Percentiles rank a stretch among this genome's conserved stretches.
Evolutionary conservation across 2,888 invertebrate genomes (phyloP).

Genomic region (Hylaea fasciaria): DNA sequence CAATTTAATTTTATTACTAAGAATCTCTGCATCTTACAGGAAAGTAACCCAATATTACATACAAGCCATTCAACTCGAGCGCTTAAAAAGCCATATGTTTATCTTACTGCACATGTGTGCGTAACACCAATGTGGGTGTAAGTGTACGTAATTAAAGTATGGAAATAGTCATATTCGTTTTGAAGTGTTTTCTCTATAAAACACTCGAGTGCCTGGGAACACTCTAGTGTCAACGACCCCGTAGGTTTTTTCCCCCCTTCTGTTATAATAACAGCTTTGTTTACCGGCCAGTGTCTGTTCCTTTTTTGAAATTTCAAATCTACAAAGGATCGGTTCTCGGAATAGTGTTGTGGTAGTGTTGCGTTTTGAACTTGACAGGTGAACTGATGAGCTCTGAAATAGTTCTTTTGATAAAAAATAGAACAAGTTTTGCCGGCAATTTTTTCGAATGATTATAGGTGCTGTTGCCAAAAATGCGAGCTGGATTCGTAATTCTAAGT

Average conservation of each 20-base stretch:
- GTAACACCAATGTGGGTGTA: constrained; percentile 65
- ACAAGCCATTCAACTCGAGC: constrained; percentile 55
- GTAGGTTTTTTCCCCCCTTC: constrained; percentile 67
- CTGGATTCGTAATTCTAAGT: background rate
- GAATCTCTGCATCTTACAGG: constrained; percentile 42
- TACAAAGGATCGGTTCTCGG: constrained; percentile 47
- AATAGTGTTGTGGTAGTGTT: constrained; percentile 47
- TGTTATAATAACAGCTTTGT: constrained; percentile 77
- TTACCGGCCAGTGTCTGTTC: constrained; percentile 66
- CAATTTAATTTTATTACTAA: constrained; percentile 13
- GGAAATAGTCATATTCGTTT: constrained; percentile 84
- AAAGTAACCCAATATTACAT: constrained; percentile 69
- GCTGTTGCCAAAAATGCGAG: no score
- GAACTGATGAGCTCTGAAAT: constrained; percentile 19
- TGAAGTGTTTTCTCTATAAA: constrained; percentile 84
- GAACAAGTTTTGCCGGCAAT: background rate
- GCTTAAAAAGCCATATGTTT: constrained; percentile 78
- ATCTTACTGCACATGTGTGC: constrained; percentile 66
- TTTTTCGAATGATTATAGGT: background rate
- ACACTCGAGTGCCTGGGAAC: constrained; percentile 81
- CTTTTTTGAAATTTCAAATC: constrained; percentile 60
- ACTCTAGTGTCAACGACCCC: constrained; percentile 73
- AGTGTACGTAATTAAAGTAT: constrained; percentile 79
- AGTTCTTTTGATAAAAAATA: constrained; percentile 4
- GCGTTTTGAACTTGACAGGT: constrained; percentile 21